These are phyloP conservation scores for Episyrphus balteatus DNA, from an alignment of 1,140 invertebrate species.

Conservation along the genomic window DNA sequence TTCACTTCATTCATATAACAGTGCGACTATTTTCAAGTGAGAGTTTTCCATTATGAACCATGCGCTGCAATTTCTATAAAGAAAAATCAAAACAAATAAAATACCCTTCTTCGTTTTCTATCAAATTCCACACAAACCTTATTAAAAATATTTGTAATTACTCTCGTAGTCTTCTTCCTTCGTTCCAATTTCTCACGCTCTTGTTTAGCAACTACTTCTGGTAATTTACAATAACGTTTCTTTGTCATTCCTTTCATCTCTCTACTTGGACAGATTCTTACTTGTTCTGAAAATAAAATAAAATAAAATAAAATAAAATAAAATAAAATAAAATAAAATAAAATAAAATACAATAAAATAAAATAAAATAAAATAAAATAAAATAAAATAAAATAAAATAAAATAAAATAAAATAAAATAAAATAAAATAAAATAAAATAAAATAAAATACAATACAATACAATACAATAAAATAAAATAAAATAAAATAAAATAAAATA, in stretches of 20 bases:
- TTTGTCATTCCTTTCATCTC: conserved; percentile 33
- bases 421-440: too few species aligned
- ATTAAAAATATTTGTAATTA: conserved; percentile 31
- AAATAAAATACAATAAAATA: too few species aligned
- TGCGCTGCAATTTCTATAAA: conserved; percentile 24
- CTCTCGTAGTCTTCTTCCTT: conserved; percentile 21
- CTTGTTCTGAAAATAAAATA: conserved; percentile 12
- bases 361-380: too few species aligned
- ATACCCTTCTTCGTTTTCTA: background rate
- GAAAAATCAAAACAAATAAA: background rate
- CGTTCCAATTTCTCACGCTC: conserved; percentile 15
- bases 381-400: too few species aligned
- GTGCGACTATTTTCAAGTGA: conserved; percentile 28
- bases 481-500: too few species aligned
- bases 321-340: too few species aligned
- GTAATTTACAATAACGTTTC: conserved; percentile 20
- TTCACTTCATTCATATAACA: conserved; percentile 19
- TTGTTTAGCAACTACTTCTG: conserved; percentile 23
- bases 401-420: too few species aligned
- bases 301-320: background rate
- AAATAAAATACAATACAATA: too few species aligned
- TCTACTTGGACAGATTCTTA: conserved; percentile 21
- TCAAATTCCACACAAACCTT: conserved; percentile 4
- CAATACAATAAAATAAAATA: too few species aligned
- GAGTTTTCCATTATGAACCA: conserved; percentile 24